phyloP scores from a whole-genome alignment of 1,140 invertebrate species.

The Heliconius melpomene region DNA sequence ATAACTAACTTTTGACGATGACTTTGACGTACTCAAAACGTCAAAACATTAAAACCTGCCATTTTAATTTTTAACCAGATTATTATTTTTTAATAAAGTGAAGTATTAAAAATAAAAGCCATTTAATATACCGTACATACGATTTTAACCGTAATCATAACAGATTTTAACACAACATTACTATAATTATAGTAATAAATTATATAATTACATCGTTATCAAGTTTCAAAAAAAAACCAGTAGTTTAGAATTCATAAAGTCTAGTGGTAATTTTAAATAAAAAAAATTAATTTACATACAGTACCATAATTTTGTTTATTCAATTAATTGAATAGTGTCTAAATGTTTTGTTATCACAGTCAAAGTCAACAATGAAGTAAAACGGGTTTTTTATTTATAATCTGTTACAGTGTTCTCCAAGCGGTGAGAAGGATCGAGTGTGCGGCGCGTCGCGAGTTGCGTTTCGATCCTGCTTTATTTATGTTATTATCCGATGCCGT shows the following conservation, averaged over 20 bases:
- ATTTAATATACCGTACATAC: no score
- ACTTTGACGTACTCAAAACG: neutral
- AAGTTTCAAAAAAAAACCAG: no score
- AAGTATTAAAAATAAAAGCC: no score
- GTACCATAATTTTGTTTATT: neutral
- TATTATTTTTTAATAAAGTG: no score
- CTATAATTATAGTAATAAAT: no score
- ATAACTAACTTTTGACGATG: neutral
- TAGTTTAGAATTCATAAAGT: no score
- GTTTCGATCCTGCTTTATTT: constrained; percentile 25
- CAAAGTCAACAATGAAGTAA: neutral
- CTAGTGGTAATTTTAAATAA: neutral
- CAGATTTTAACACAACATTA: no score
- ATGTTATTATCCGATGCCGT: constrained; percentile 29
- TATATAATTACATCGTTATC: no score
- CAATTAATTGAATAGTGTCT: neutral
- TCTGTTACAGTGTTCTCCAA: constrained; percentile 32
- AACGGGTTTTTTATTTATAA: constrained; percentile 21
- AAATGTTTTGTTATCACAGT: neutral
- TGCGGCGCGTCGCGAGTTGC: constrained; percentile 2
- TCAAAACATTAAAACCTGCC: neutral
- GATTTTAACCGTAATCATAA: no score
- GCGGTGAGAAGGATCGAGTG: constrained; percentile 16
- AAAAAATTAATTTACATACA: neutral
- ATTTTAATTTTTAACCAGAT: neutral